Evolutionary conservation across 2,797 vertebrate species (phyloP), one percentile per base, ranked within the genome.

Genomic region (Staurois parvus): DNA sequence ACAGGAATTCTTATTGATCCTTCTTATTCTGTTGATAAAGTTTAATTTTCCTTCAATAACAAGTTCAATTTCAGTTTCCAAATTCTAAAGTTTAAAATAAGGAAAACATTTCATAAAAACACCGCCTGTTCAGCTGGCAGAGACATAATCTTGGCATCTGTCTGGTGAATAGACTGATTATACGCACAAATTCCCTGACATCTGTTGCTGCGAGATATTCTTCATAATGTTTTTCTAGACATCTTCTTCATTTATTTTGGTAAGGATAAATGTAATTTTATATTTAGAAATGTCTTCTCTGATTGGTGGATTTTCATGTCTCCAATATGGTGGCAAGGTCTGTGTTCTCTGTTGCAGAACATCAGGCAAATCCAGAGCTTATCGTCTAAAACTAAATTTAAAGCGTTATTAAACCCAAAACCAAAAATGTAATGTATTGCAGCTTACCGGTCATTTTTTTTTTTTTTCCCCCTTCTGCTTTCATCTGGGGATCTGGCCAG

Each of bases 51-150:
- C 37, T 72, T 81, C 7, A 72, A 2, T 72, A 59, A 81, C 79
- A 72, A 72, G 48, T 72, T 81, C 45, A 72, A 8, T 81, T 32
- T 32, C 45, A 42, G 72, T 82, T 82, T 82, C 37, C 70, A 82
- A 73, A 73, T 74, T 73, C 9, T 59, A 37, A 74, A 66, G 52
- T 42, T 64, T 73, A 0, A 82, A 74, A n/a, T 45, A n/a, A 29
- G 73, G 26, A 73, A 62, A 74, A 64, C 56, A 82, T 29, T 29
- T 32, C 17, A 82, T 19, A 45, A 26, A 74, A 52, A 29, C 15
- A 74, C 72, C 37, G 48, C 56, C 56, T 82, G 80, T 30, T 56
- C 42, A 62, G 1, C 12, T 82, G 80, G 80, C 70, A 82, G 72
- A 8, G 17, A 21, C 12, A 37, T 12, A 10, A 30, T 17, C 45